Base-by-base conservation (phyloP, 2,113 vertebrate species). In the Lota lota region DNA sequence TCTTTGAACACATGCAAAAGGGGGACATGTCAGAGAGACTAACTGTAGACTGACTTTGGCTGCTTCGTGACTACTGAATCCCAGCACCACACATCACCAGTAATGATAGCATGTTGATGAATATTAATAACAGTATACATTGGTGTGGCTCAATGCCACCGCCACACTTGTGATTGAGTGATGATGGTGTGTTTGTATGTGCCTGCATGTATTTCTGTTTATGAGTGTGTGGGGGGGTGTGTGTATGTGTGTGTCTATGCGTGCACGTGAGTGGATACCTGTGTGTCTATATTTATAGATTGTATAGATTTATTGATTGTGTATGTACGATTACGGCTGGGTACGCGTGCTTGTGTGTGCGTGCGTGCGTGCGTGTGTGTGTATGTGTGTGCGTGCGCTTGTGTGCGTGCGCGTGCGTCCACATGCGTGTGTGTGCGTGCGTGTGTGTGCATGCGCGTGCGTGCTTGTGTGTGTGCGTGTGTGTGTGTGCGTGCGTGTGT, bases 401-500 rank as follows among this genome's bases (percentile, higher is more conserved):
- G 51, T 53, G 51, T 53, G 51, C 2, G 12, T 53, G 12, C 16
- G 3, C 12, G 51, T 53, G 51, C 12, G 51, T 53, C 12, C 16
- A 53, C 2, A 17, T 53, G 51, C 16, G 12, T 53, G 51, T 33
- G 28, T 7, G 28, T 84, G 81, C 51, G 15, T 21, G 14, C 20
- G 18, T 66, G 11, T 33, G 40, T 51, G 18, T 28, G 67, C 47
- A 21, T 61, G 28, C 1, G 14, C 36, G 12, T 50, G 61, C 16
- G 47, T 14, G 47, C 18, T 28, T 58, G 62, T 21, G 28, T 70
- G 61, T 59, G 62, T 33, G 22, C 57, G 65, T 60, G 51, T 64
- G 74, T 66, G 33, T 61, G 28, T 68, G 60, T 62, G 56, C 47
- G 64, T 67, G 50, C 67, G 68, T 50, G 59, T 36, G 61, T 53